These are phyloP conservation scores for Xyrauchen texanus DNA, from an alignment of 2,113 vertebrate species.

Conservation along the genomic window DNA sequence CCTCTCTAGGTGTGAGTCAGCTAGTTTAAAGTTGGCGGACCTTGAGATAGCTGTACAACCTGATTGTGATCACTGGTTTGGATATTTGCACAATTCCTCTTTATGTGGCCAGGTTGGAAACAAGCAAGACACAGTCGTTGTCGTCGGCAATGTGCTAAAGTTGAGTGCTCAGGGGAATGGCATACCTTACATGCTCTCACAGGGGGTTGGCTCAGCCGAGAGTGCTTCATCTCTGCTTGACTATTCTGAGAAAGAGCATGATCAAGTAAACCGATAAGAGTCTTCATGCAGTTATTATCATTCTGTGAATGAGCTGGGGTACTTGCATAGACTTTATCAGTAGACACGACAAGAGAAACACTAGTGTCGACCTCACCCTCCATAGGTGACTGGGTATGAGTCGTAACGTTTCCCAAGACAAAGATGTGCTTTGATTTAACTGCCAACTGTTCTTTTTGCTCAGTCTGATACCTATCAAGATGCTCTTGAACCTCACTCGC, in stretches of 20 bases:
- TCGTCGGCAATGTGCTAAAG: not conserved
- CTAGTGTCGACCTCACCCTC: too few relatives aligned
- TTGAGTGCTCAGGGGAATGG: not conserved
- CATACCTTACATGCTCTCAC: too few relatives aligned
- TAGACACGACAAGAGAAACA: not conserved
- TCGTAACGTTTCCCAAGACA: too few relatives aligned
- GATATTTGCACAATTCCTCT: not conserved
- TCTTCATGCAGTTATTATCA: not conserved
- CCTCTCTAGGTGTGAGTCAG: not conserved
- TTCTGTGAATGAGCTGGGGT: not conserved
- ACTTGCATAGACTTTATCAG: not conserved
- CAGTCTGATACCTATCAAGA: not conserved
- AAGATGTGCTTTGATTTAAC: too few relatives aligned
- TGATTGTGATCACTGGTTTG: not conserved
- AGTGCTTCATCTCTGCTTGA: too few relatives aligned
- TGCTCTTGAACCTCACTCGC: slow-evolving; percentile 8
- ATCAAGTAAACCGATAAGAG: not conserved
- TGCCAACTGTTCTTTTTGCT: not conserved
- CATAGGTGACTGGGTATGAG: not conserved
- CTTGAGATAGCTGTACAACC: not conserved
- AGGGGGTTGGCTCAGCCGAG: too few relatives aligned
- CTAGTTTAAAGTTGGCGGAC: not conserved
- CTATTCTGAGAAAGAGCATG: not conserved
- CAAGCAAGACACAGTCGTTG: not conserved
- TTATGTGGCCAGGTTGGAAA: not conserved